Percentiles rank a stretch among this genome's conserved stretches.
Evolutionary conservation across 1,140 invertebrate genomes (phyloP).

Genomic region (Oedothorax gibbosus): DNA sequence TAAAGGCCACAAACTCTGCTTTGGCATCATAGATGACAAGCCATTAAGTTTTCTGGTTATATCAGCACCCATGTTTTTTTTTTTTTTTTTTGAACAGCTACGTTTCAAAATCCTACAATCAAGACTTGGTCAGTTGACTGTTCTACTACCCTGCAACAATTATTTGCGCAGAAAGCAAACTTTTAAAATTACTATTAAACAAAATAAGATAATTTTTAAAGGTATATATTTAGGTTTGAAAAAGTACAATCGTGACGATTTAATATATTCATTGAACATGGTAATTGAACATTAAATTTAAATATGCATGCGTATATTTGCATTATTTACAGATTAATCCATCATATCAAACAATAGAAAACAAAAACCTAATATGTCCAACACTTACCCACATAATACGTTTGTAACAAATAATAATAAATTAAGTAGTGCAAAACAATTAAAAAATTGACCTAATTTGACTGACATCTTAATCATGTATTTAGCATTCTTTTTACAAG

Average conservation of each 20-base stretch:
- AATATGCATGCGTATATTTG: too few relatives aligned
- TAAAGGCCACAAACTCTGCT: too few relatives aligned
- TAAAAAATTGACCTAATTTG: conserved; percentile 8
- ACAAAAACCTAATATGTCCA: background rate
- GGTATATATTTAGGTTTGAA: background rate
- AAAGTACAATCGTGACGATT: background rate
- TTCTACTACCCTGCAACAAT: too few relatives aligned
- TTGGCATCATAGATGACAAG: too few relatives aligned
- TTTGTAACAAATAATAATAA: conserved; percentile 50
- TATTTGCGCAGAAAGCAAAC: too few relatives aligned
- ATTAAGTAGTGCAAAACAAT: conserved; percentile 24
- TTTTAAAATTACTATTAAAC: too few relatives aligned
- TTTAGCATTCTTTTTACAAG: background rate
- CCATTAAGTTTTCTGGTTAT: too few relatives aligned
- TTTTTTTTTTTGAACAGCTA: too few relatives aligned
- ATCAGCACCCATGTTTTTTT: too few relatives aligned
- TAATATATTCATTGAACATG: background rate
- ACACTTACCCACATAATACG: conserved; percentile 34
- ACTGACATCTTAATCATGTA: conserved; percentile 10
- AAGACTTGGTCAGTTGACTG: too few relatives aligned
- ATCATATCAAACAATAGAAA: background rate
- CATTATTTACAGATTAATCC: background rate
- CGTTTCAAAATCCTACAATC: too few relatives aligned
- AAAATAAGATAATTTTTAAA: too few relatives aligned
- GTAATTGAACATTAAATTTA: background rate